phyloP scores from a whole-genome alignment of 2,797 vertebrate species.

The Pempheris klunzingeri region DNA sequence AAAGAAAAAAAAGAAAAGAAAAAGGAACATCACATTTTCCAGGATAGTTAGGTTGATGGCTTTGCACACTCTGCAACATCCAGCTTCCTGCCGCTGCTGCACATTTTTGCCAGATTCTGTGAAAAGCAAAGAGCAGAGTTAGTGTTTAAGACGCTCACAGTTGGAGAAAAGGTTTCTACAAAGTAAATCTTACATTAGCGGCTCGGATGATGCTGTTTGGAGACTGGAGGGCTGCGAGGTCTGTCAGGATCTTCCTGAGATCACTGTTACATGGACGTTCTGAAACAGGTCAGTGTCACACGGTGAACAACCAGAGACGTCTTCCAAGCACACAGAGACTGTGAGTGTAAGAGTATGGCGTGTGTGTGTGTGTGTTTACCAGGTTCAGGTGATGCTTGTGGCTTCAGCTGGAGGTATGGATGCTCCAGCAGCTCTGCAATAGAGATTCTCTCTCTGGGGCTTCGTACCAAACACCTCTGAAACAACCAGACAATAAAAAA shows the following conservation, averaged over 20 bases:
- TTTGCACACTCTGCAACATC: slow-evolving; percentile 92
- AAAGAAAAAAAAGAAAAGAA: not conserved
- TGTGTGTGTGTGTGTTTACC: slow-evolving; percentile 79
- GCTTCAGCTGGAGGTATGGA: slow-evolving; percentile 92
- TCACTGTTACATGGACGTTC: slow-evolving; percentile 78
- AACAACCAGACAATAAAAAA: slow-evolving; percentile 1
- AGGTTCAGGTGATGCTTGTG: slow-evolving; percentile 78
- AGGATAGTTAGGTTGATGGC: slow-evolving; percentile 70
- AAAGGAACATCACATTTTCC: slow-evolving; percentile 45
- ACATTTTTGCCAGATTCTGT: slow-evolving; percentile 95
- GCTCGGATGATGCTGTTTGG: slow-evolving; percentile 95
- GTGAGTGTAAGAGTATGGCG: not conserved
- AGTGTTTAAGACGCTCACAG: not conserved
- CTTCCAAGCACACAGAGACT: not conserved
- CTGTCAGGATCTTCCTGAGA: slow-evolving; percentile 91
- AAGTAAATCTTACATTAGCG: slow-evolving; percentile 88
- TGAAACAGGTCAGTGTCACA: slow-evolving; percentile 31
- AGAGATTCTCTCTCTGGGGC: slow-evolving; percentile 93
- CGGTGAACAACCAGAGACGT: not conserved
- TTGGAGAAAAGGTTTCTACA: not conserved
- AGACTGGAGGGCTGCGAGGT: slow-evolving; percentile 94
- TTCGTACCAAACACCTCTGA: slow-evolving; percentile 92
- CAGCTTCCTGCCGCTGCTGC: slow-evolving; percentile 89
- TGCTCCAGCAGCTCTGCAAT: slow-evolving; percentile 92
- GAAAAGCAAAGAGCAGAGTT: slow-evolving; percentile 30